These are phyloP conservation scores for Osmerus mordax DNA, from an alignment of 2,113 vertebrate genomes.

Conservation along the genomic window DNA sequence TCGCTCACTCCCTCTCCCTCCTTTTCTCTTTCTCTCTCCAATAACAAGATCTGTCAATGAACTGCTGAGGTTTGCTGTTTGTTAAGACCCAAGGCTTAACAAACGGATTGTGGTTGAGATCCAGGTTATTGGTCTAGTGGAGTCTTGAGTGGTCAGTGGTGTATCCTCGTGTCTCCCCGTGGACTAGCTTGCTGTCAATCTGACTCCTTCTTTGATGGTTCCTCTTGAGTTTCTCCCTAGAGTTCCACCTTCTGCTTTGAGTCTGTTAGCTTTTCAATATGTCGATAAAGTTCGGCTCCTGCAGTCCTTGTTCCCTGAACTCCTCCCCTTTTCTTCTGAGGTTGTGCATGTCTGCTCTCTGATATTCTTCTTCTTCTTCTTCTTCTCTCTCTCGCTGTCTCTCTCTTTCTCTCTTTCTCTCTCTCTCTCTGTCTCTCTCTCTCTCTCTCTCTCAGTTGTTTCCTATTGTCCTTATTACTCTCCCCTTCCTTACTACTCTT, in stretches of 20 bases:
- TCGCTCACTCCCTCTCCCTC: constrained; percentile 5
- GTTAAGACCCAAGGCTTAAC: constrained; percentile 64
- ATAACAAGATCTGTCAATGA: constrained; percentile 29
- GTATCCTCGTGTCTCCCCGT: constrained; percentile 32
- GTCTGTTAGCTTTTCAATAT: constrained; percentile 10
- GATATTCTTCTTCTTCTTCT: constrained; percentile 17
- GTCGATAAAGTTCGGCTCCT: constrained; percentile 21
- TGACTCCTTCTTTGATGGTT: too few species aligned
- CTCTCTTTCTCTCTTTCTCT: constrained; percentile 26
- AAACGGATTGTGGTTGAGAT: constrained; percentile 51
- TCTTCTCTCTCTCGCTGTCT: not conserved
- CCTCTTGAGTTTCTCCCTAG: too few species aligned
- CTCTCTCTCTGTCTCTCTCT: constrained; percentile 7
- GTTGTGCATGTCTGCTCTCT: constrained; percentile 55
- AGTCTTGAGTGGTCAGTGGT: constrained; percentile 39
- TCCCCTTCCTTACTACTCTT: not conserved
- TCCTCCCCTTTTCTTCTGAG: constrained; percentile 29
- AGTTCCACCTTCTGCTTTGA: constrained; percentile 34
- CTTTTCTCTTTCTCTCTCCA: constrained; percentile 13
- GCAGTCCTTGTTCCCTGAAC: constrained; percentile 22
- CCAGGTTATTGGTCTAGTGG: constrained; percentile 23
- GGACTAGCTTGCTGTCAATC: constrained; percentile 12
- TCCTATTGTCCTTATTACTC: constrained; percentile 12
- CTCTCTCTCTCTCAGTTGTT: constrained; percentile 14
- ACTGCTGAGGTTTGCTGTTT: constrained; percentile 55